Percentiles rank a stretch among this genome's conserved stretches.
These are phyloP conservation scores for Poecilia latipinna DNA, from an alignment of 2,113 vertebrate genomes.

Conservation along the genomic window DNA sequence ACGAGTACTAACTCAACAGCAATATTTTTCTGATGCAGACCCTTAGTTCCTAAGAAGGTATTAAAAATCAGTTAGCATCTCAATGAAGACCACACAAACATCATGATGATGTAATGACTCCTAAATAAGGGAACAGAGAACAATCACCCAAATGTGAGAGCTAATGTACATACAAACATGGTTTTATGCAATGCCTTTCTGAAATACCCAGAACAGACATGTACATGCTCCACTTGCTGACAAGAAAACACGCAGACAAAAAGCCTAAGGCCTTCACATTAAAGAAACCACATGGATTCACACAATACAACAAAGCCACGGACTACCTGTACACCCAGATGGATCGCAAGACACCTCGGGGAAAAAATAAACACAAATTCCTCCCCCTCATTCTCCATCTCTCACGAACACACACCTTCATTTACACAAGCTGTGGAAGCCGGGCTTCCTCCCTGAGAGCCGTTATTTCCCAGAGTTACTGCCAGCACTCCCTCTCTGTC, in stretches of 20 bases:
- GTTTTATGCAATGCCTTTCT: slow-evolving; percentile 32
- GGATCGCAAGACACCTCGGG: slow-evolving; percentile 37
- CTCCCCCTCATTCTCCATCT: slow-evolving; percentile 46
- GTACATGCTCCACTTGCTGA: slow-evolving; percentile 37
- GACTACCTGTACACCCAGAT: slow-evolving; percentile 22
- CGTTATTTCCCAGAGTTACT: slow-evolving; percentile 78
- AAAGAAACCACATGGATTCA: slow-evolving; percentile 54
- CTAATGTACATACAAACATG: slow-evolving; percentile 33
- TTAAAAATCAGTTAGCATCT: slow-evolving; percentile 60
- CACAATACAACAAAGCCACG: slow-evolving; percentile 48
- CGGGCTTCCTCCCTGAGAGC: slow-evolving; percentile 62
- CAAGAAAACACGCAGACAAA: slow-evolving; percentile 56
- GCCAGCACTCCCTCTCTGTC: slow-evolving; percentile 67
- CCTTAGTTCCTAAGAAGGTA: slow-evolving; percentile 53
- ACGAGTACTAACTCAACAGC: slow-evolving; percentile 53
- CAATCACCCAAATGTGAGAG: slow-evolving; percentile 37
- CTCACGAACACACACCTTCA: slow-evolving; percentile 51
- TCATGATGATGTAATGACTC: slow-evolving; percentile 15
- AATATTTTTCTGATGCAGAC: slow-evolving; percentile 53
- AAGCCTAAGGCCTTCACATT: slow-evolving; percentile 63
- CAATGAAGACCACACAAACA: slow-evolving; percentile 56
- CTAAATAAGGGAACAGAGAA: slow-evolving; percentile 40
- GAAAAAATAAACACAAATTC: slow-evolving; percentile 65
- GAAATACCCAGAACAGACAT: slow-evolving; percentile 61
- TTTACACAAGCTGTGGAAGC: slow-evolving; percentile 52